Conservation (phyloP, 1,140 invertebrate genomes). For the Hylaeus volcanicus region DNA sequence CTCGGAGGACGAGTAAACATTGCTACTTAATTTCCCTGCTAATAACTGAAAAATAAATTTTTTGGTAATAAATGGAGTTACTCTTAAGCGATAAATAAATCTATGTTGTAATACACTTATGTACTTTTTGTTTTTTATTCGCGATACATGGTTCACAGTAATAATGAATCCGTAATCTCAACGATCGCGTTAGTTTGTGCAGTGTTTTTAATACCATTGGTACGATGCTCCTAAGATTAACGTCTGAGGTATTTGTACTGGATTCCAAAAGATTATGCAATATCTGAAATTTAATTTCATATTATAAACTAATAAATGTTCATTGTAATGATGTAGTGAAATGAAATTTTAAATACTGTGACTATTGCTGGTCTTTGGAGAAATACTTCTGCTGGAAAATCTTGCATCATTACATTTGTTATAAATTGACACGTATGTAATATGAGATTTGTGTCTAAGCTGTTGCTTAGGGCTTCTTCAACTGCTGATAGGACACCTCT, state of each 20-base stretch:
- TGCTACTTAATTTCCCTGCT: conserved; percentile 62
- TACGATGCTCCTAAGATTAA: conserved; percentile 58
- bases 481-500: conserved; percentile 81
- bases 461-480: conserved; percentile 80
- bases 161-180: conserved; percentile 79
- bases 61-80: neutral
- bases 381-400: conserved; percentile 87
- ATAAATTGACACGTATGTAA: conserved; percentile 84
- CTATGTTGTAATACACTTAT: conserved; percentile 8
- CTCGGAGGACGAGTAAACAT: conserved; percentile 57
- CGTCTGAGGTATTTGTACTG: conserved; percentile 41
- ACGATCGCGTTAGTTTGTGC: conserved; percentile 77
- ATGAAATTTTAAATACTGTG: conserved; percentile 57
- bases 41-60: conserved; percentile 56
- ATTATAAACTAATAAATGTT: conserved; percentile 28
- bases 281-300: conserved; percentile 65
- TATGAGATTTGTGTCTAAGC: conserved; percentile 75
- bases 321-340: conserved; percentile 12
- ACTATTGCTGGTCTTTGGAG: conserved; percentile 84
- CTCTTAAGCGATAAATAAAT: neutral
- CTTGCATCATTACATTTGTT: conserved; percentile 84
- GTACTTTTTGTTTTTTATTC: conserved; percentile 78
- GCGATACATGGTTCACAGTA: conserved; percentile 80
- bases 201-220: conserved; percentile 76
- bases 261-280: conserved; percentile 68